A percentile compares a stretch with the other conserved stretches of the same genome.
Conservation (phyloP, 1,140 invertebrate genomes). For the Drosophila lacertosa region DNA sequence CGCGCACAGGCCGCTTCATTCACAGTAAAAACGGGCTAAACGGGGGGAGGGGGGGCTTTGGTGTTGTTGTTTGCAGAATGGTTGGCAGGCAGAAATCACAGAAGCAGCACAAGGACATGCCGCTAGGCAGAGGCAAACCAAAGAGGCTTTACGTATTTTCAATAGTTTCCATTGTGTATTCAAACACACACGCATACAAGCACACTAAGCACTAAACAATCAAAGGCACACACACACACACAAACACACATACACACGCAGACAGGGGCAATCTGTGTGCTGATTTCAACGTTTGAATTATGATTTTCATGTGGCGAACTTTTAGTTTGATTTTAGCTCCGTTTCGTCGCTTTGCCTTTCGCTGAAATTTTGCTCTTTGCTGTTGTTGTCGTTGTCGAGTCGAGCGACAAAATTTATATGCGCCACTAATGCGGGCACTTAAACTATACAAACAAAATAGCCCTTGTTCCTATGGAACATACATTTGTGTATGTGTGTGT, state of each 20-base stretch:
- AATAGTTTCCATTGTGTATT: slow-evolving; percentile 75
- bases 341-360: slow-evolving; percentile 62
- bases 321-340: slow-evolving; percentile 79
- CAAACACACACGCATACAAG: slow-evolving; percentile 42
- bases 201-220: slow-evolving; percentile 49
- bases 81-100: slow-evolving; percentile 64
- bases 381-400: slow-evolving; percentile 31
- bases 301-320: slow-evolving; percentile 78
- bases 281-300: slow-evolving; percentile 78
- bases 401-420: slow-evolving; percentile 77
- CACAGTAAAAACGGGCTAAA: slow-evolving; percentile 4
- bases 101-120: slow-evolving; percentile 79
- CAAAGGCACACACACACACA: slow-evolving; percentile 38
- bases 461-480: slow-evolving; percentile 29
- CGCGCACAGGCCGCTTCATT: slow-evolving; percentile 33
- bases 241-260: slow-evolving; percentile 41
- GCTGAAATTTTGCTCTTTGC: slow-evolving; percentile 12
- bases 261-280: slow-evolving; percentile 65
- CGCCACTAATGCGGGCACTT: slow-evolving; percentile 80
- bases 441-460: slow-evolving; percentile 79
- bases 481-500: slow-evolving; percentile 1
- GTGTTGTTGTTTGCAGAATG: not conserved
- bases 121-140: slow-evolving; percentile 54
- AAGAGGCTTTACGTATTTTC: slow-evolving; percentile 80
- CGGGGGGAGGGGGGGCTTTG: slow-evolving; percentile 15